phyloP scores from a whole-genome alignment of 2,113 vertebrate genomes.

The Cervus canadensis region DNA sequence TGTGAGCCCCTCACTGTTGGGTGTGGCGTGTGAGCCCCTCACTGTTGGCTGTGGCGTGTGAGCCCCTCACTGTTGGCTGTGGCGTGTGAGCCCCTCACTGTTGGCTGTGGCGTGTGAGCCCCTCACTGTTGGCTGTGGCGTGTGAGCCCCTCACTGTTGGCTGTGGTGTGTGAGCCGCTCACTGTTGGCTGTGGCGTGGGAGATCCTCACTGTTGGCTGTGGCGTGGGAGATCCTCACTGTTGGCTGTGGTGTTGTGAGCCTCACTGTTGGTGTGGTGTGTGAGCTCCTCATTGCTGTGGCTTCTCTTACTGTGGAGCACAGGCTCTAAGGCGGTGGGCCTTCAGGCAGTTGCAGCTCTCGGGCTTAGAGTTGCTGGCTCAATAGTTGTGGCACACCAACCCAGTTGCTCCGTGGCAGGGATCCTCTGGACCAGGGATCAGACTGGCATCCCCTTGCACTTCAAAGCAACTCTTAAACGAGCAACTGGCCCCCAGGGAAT shows the following conservation, averaged over 20 bases:
- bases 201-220: too few species aligned
- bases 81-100: too few species aligned
- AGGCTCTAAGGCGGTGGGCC: too few species aligned
- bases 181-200: too few species aligned
- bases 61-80: too few species aligned
- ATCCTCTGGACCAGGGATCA: background rate
- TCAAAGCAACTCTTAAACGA: background rate
- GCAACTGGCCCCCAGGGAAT: accelerated
- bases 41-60: too few species aligned
- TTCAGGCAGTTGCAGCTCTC: accelerated
- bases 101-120: accelerated
- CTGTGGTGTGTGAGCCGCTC: too few species aligned
- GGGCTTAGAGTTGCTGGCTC: background rate
- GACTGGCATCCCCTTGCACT: background rate
- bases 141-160: accelerated
- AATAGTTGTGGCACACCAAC: accelerated
- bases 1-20: too few species aligned
- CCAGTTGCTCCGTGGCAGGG: background rate
- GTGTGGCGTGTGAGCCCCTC: too few species aligned
- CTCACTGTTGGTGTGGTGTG: background rate
- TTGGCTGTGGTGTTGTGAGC: too few species aligned
- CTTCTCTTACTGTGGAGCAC: background rate
- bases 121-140: accelerated
- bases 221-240: too few species aligned
- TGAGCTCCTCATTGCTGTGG: accelerated